phyloP scores from a whole-genome alignment of 2,113 vertebrate genomes.

The Oxygymnocypris stewartii region DNA sequence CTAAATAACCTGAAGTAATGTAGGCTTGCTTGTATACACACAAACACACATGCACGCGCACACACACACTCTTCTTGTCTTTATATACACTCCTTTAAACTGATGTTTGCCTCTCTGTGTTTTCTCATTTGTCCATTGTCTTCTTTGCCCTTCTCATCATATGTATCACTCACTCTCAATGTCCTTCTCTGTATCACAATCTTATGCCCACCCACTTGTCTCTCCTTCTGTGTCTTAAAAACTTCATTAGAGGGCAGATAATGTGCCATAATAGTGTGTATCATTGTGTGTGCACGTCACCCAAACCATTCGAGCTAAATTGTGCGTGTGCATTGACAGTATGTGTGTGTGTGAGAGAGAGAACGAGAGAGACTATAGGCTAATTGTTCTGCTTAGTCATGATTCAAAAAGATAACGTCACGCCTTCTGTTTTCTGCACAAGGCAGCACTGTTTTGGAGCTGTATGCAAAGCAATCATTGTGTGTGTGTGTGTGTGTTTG shows the following conservation, averaged over 20 bases:
- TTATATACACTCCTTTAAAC: not conserved
- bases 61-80: not conserved
- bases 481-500: constrained; percentile 36
- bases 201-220: not conserved
- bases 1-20: not conserved
- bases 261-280: not conserved
- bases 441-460: constrained; percentile 41
- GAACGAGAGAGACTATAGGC: constrained; percentile 32
- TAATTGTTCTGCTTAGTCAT: constrained; percentile 73
- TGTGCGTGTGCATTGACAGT: constrained; percentile 23
- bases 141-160: constrained; percentile 4
- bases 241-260: not conserved
- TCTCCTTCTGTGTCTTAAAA: constrained; percentile 22
- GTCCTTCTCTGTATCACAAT: constrained; percentile 1
- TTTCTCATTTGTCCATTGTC: not conserved
- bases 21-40: not conserved
- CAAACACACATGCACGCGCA: not conserved
- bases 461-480: constrained; percentile 36
- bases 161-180: not conserved
- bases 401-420: constrained; percentile 53
- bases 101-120: not conserved
- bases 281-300: not conserved
- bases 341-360: constrained; percentile 2
- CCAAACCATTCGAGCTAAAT: constrained; percentile 4
- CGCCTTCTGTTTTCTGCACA: constrained; percentile 18